phyloP scores from a whole-genome alignment of 2,797 vertebrate genomes.

The Adelosebastes latens region DNA sequence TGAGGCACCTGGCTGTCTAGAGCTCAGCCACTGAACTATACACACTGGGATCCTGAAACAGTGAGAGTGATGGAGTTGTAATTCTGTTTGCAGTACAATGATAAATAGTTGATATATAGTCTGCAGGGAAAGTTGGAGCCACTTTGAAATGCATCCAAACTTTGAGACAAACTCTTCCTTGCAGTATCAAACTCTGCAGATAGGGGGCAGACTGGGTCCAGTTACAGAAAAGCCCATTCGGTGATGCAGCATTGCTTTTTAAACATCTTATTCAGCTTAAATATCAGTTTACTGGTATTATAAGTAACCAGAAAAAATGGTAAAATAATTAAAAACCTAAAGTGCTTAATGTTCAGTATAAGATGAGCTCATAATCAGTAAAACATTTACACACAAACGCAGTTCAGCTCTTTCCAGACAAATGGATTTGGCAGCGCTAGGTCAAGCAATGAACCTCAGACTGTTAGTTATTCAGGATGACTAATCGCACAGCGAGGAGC shows the following conservation, averaged over 20 bases:
- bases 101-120: neutral
- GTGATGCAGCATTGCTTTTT: neutral
- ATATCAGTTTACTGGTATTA: neutral
- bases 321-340: neutral
- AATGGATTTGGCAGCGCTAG: slow-evolving; percentile 28
- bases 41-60: neutral
- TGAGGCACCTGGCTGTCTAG: neutral
- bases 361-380: neutral
- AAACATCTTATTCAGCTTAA: slow-evolving; percentile 26
- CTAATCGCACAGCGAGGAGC: slow-evolving; percentile 28
- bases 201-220: slow-evolving; percentile 68
- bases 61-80: neutral
- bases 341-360: neutral
- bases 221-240: slow-evolving; percentile 1
- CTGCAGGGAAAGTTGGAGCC: slow-evolving; percentile 10
- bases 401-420: neutral
- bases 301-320: neutral
- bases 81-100: neutral
- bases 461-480: neutral
- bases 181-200: slow-evolving; percentile 49
- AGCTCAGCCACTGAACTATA: neutral
- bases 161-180: neutral
- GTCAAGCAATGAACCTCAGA: slow-evolving; percentile 44
- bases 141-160: slow-evolving; percentile 2
- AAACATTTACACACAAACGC: neutral